Conservation (phyloP, 2,113 vertebrate species). For the Gopherus flavomarginatus region DNA sequence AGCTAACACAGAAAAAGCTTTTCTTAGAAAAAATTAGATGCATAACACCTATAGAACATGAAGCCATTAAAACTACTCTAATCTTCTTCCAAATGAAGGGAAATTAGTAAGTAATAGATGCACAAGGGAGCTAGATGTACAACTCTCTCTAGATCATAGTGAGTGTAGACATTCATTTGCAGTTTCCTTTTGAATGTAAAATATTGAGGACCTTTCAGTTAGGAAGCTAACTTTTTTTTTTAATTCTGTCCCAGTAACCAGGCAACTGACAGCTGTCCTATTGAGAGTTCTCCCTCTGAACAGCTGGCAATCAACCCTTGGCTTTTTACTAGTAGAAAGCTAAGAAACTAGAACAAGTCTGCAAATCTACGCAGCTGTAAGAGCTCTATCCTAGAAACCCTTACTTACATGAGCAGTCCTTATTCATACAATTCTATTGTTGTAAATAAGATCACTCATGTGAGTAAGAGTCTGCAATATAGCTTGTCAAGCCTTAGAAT, state of each 20-base stretch:
- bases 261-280: slow-evolving; percentile 67
- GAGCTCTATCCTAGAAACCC: neutral
- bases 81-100: neutral
- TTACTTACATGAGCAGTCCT: neutral
- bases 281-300: slow-evolving; percentile 73
- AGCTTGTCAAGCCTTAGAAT: neutral
- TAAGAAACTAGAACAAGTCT: neutral
- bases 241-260: slow-evolving; percentile 59
- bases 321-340: slow-evolving; percentile 32
- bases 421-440: neutral
- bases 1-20: neutral
- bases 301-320: slow-evolving; percentile 64
- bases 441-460: neutral
- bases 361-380: neutral
- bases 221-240: slow-evolving; percentile 58
- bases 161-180: neutral
- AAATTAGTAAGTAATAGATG: neutral
- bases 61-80: neutral
- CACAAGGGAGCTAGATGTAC: neutral
- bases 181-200: slow-evolving; percentile 62
- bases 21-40: neutral
- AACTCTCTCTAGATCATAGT: neutral
- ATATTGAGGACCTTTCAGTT: slow-evolving; percentile 35
- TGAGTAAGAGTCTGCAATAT: neutral
- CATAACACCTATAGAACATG: neutral